Evolutionary conservation across 2,113 vertebrate species (phyloP).

Genomic region (Ranitomeya variabilis): DNA sequence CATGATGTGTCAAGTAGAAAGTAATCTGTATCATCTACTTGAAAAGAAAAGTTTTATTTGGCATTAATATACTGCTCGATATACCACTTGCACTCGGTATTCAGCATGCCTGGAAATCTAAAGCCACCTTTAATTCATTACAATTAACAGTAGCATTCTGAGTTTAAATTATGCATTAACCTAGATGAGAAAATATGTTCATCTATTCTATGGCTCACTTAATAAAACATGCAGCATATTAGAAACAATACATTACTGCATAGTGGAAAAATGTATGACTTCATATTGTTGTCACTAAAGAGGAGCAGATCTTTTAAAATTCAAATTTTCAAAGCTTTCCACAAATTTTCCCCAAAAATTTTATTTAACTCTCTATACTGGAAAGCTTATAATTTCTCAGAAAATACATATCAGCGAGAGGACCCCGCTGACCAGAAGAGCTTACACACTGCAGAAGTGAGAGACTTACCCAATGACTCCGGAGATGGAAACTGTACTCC

Average conservation of each 20-base stretch:
- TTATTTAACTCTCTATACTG: too few species aligned
- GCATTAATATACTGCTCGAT: constrained; percentile 67
- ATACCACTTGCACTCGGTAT: constrained; percentile 62
- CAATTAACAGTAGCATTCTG: constrained; percentile 9
- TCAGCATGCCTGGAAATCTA: constrained; percentile 58
- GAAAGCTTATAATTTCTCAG: too few species aligned
- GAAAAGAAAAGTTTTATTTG: constrained; percentile 72
- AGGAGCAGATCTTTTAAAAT: too few species aligned
- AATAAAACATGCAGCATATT: constrained; percentile 63
- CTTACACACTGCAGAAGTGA: too few species aligned
- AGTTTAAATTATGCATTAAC: constrained; percentile 1
- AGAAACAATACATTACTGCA: constrained; percentile 18
- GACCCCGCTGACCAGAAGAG: too few species aligned
- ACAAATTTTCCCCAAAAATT: too few species aligned
- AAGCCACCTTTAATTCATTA: constrained; percentile 30
- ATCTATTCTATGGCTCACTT: neutral
- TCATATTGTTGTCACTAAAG: neutral
- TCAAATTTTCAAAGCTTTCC: too few species aligned
- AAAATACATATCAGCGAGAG: too few species aligned
- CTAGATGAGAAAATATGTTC: constrained; percentile 22
- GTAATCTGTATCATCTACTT: constrained; percentile 77
- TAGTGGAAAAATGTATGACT: neutral
- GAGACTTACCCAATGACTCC: too few species aligned
- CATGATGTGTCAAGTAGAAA: constrained; percentile 77
- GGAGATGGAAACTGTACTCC: too few species aligned